A percentile compares a stretch with the other conserved stretches of the same genome.
Evolutionary conservation across 2,113 vertebrate genomes (phyloP).

Genomic region (Herpailurus yagouaroundi): DNA sequence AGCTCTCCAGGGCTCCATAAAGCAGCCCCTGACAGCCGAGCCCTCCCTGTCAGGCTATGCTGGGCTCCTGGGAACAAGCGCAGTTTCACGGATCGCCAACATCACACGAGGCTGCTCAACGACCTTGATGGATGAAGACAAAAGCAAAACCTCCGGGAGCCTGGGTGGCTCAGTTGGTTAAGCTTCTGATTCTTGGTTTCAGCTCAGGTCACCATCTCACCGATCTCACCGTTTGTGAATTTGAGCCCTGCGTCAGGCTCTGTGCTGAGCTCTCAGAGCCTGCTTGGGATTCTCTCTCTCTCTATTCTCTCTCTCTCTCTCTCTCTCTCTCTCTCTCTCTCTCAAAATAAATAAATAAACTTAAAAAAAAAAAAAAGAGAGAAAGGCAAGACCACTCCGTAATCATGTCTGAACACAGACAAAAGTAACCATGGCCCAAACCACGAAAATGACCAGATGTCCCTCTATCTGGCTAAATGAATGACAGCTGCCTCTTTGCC

Average conservation of each 20-base stretch:
- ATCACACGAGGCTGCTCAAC: neutral
- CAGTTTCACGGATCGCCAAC: neutral
- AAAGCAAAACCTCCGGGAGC: neutral
- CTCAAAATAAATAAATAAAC: too few species aligned
- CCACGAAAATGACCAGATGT: neutral
- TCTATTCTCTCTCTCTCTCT: too few species aligned
- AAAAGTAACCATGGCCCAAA: accelerated
- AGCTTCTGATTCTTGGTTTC: too few species aligned
- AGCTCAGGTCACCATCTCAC: too few species aligned
- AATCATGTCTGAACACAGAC: neutral
- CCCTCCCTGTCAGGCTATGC: accelerated
- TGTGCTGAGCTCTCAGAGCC: too few species aligned
- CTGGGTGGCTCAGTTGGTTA: too few species aligned
- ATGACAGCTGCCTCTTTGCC: neutral
- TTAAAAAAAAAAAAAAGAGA: neutral
- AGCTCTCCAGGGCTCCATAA: neutral
- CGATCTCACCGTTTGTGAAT: too few species aligned
- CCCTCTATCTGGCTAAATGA: neutral
- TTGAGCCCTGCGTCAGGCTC: too few species aligned
- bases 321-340: too few species aligned
- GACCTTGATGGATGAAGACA: neutral
- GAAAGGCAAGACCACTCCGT: neutral
- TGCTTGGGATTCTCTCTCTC: too few species aligned
- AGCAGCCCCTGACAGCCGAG: neutral
- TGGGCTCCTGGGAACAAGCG: neutral